These are phyloP conservation scores for Brachionus paranguensis DNA, from an alignment of 1,140 invertebrate genomes.

Conservation along the genomic window DNA sequence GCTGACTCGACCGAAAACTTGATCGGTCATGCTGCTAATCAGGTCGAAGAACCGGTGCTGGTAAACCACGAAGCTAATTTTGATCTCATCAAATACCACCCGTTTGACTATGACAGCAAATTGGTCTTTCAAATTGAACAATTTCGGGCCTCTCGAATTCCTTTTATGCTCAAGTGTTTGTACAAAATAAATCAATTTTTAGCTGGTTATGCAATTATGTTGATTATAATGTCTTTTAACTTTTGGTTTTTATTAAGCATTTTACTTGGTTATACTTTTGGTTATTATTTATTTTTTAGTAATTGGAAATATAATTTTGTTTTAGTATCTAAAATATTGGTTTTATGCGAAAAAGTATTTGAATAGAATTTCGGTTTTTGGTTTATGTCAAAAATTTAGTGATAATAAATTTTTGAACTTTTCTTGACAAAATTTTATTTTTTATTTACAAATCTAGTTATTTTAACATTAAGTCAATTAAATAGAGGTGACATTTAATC, in stretches of 20 bases:
- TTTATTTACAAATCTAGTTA: too few relatives aligned
- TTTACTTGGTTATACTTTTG: conserved; percentile 9
- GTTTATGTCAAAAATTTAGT: too few relatives aligned
- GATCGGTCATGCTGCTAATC: neutral
- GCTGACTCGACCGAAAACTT: neutral
- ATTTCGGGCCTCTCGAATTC: neutral
- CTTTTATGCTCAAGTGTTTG: neutral
- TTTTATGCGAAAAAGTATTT: neutral
- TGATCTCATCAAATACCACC: conserved; percentile 16
- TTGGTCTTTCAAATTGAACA: neutral
- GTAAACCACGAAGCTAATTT: neutral
- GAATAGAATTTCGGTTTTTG: neutral
- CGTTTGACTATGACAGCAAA: neutral
- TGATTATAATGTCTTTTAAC: neutral
- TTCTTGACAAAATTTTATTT: too few relatives aligned
- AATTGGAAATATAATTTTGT: conserved; percentile 11
- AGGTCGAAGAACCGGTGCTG: neutral
- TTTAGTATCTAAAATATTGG: conserved; percentile 1
- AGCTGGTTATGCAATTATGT: neutral
- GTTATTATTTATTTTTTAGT: conserved; percentile 14
- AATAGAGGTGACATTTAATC: too few relatives aligned
- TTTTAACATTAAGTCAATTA: too few relatives aligned
- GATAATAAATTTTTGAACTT: too few relatives aligned
- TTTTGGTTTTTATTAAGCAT: conserved; percentile 14
- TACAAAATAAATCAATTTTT: conserved; percentile 1